Evolutionary conservation across 2,113 vertebrate genomes (phyloP).

Genomic region (Andinoacara biseriatus): DNA sequence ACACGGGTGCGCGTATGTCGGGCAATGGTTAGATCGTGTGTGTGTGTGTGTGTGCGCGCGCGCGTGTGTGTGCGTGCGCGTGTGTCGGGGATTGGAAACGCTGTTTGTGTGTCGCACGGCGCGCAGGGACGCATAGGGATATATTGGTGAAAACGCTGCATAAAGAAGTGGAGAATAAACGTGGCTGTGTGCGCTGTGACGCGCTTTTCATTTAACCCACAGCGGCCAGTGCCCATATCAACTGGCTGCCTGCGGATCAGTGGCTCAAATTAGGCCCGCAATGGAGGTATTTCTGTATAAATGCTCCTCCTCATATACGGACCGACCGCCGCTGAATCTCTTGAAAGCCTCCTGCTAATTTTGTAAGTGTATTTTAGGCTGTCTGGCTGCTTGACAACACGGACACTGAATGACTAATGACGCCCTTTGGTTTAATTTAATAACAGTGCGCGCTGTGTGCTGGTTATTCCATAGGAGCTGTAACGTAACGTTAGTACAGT

Average conservation of each 20-base stretch:
- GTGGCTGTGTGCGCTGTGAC: conserved; percentile 16
- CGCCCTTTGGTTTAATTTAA: not conserved
- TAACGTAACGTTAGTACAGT: conserved; percentile 18
- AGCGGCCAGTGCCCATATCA: not conserved
- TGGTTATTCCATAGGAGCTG: conserved; percentile 3
- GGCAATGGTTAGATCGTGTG: not conserved
- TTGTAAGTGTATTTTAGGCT: conserved; percentile 1
- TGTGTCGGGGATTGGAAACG: not conserved
- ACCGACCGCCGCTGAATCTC: not conserved
- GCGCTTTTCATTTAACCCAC: conserved; percentile 7
- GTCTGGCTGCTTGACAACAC: not conserved
- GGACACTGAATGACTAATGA: conserved; percentile 16
- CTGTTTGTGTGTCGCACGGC: conserved; percentile 31
- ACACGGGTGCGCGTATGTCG: conserved; percentile 5
- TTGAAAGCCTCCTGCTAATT: conserved; percentile 3
- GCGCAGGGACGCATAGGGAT: conserved; percentile 52
- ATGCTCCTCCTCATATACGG: not conserved
- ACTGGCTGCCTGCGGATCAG: not conserved
- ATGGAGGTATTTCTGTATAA: not conserved
- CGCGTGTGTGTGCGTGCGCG: not conserved
- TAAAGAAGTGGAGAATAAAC: conserved; percentile 52
- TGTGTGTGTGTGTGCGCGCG: not conserved
- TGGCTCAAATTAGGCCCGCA: conserved; percentile 2
- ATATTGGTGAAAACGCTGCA: conserved; percentile 66
- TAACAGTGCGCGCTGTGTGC: not conserved